phyloP scores from a whole-genome alignment of 2,113 vertebrate species.

The Ochotona princeps region DNA sequence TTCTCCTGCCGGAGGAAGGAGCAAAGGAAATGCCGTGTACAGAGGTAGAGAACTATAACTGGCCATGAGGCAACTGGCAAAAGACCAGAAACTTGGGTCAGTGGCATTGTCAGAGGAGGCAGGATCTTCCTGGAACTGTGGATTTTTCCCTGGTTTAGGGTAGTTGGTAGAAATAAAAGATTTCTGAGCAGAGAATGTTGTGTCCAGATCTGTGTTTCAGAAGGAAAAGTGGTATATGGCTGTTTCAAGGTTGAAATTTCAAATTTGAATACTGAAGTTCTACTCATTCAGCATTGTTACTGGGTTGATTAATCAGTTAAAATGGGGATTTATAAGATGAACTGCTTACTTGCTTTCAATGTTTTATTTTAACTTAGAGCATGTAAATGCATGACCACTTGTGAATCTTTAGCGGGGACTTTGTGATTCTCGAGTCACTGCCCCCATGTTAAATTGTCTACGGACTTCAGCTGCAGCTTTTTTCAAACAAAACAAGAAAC shows the following conservation, averaged over 20 bases:
- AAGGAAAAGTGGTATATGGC: not conserved
- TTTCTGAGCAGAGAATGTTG: conserved; percentile 25
- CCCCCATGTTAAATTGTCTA: not conserved
- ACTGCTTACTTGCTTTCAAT: not conserved
- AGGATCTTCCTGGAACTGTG: not conserved
- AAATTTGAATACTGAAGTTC: conserved; percentile 37
- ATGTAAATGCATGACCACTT: not conserved
- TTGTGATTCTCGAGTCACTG: conserved; percentile 21
- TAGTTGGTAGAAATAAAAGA: not conserved
- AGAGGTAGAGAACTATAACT: conserved; percentile 19
- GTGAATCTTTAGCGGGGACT: not conserved
- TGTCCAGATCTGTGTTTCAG: conserved; percentile 39
- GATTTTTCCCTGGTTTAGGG: not conserved
- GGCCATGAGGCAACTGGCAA: not conserved
- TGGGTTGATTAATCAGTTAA: conserved; percentile 49
- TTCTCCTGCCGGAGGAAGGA: not conserved
- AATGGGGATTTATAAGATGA: conserved; percentile 39
- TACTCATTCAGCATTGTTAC: not conserved
- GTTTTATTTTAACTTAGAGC: conserved; percentile 19
- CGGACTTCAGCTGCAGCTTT: conserved; percentile 27
- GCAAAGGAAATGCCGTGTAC: not conserved
- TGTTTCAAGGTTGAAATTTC: conserved; percentile 15
- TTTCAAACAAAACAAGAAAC: conserved; percentile 26
- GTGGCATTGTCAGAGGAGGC: not conserved
- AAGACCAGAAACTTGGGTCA: conserved; percentile 18